phyloP scores from a whole-genome alignment of 2,888 invertebrate genomes.

The Acleris laterana region DNA sequence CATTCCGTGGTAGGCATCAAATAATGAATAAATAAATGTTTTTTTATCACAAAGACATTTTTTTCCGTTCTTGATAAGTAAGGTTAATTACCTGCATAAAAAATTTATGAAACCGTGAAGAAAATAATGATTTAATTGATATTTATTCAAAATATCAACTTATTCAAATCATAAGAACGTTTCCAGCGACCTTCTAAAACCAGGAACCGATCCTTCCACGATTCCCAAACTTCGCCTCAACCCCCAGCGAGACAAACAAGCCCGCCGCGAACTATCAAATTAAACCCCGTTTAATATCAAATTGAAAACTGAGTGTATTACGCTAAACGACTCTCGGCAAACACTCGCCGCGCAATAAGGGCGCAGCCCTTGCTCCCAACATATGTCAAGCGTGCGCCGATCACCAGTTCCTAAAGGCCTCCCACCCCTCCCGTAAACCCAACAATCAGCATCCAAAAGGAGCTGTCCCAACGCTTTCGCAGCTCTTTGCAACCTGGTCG shows the following conservation, averaged over 20 bases:
- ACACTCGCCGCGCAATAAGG: constrained; percentile 34
- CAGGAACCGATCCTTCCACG: neutral
- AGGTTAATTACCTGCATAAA: too few relatives aligned
- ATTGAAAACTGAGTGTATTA: constrained; percentile 38
- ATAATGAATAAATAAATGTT: too few relatives aligned
- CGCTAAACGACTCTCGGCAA: constrained; percentile 37
- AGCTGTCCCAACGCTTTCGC: neutral
- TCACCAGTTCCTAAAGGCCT: constrained; percentile 1
- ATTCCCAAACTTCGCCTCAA: constrained; percentile 17
- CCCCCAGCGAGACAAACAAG: constrained; percentile 25
- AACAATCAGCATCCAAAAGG: neutral
- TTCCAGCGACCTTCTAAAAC: neutral
- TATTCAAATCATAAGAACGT: neutral
- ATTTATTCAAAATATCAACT: too few relatives aligned
- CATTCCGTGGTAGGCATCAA: too few relatives aligned
- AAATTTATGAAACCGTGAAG: too few relatives aligned
- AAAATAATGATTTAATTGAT: too few relatives aligned
- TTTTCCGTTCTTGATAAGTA: too few relatives aligned
- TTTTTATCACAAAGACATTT: too few relatives aligned
- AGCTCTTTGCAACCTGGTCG: constrained; percentile 20
- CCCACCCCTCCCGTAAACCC: neutral
- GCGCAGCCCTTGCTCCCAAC: constrained; percentile 25
- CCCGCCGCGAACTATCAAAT: constrained; percentile 35
- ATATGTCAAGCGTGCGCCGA: constrained; percentile 33
- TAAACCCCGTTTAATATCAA: constrained; percentile 38